Conservation (phyloP, 2,113 vertebrate genomes). For the Corythornis vintsioides region DNA sequence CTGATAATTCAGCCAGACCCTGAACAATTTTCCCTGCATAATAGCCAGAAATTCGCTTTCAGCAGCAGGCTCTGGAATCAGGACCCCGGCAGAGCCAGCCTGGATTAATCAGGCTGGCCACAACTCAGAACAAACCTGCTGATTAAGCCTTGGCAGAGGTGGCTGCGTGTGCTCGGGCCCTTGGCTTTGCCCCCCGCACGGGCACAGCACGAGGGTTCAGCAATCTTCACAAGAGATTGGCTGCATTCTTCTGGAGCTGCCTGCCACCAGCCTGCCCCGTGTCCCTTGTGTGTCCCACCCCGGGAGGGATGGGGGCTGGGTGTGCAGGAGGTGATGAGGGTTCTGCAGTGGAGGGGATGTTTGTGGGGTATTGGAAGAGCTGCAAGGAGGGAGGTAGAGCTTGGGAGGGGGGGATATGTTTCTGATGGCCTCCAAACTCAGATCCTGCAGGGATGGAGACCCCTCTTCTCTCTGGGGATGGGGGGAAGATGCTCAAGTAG, state of each 20-base stretch:
- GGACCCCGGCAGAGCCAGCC: conserved; percentile 36
- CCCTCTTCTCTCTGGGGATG: neutral
- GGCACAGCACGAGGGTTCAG: neutral
- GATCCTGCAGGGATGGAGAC: neutral
- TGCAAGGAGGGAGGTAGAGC: neutral
- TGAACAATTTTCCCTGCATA: conserved; percentile 15
- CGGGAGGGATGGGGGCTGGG: rapidly evolving
- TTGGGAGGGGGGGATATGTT: neutral
- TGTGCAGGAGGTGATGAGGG: neutral
- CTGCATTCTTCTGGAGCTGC: neutral
- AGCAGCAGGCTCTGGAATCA: conserved; percentile 41
- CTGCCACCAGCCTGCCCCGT: neutral
- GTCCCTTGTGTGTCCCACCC: rapidly evolving
- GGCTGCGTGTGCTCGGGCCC: neutral
- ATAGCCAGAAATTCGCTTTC: conserved; percentile 41
- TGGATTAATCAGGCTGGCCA: conserved; percentile 51
- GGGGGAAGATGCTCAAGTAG: neutral
- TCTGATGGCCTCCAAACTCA: neutral
- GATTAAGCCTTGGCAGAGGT: conserved; percentile 28
- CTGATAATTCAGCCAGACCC: conserved; percentile 17
- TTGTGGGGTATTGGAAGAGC: rapidly evolving
- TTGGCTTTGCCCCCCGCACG: neutral
- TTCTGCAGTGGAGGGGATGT: neutral
- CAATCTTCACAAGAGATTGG: neutral
- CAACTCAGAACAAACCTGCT: conserved; percentile 49